Evolutionary conservation across 2,113 vertebrate species (phyloP).

Genomic region (Crotalus viridis): DNA sequence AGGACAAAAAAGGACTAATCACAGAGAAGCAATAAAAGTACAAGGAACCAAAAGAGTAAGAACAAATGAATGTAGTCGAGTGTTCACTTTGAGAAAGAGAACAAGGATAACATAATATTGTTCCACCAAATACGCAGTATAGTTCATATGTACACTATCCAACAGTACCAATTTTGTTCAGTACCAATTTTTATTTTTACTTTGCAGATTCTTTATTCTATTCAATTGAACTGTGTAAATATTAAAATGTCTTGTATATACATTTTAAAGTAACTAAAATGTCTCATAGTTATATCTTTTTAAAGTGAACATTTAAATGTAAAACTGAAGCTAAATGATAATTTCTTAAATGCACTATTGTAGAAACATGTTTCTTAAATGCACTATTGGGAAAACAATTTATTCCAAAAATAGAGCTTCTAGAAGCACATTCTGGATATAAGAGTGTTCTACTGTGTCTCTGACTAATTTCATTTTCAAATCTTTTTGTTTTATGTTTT

Average conservation of each 20-base stretch:
- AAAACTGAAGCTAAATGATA: conserved; percentile 18
- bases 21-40: conserved; percentile 63
- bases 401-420: conserved; percentile 42
- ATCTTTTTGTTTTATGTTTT: not conserved
- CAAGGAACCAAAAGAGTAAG: conserved; percentile 74
- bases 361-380: conserved; percentile 43
- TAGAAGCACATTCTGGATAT: conserved; percentile 32
- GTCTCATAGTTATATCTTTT: conserved; percentile 43
- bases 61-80: conserved; percentile 65
- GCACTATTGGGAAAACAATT: conserved; percentile 11
- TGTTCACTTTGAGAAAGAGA: conserved; percentile 79
- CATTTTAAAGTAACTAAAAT: conserved; percentile 55
- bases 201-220: not conserved
- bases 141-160: not conserved
- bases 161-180: not conserved
- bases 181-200: not conserved
- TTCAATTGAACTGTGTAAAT: conserved; percentile 54
- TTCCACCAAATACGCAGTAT: not conserved
- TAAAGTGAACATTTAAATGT: conserved; percentile 48
- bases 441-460: conserved; percentile 25
- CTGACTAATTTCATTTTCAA: conserved; percentile 45
- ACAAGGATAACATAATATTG: conserved; percentile 73
- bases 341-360: conserved; percentile 39
- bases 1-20: conserved; percentile 76
- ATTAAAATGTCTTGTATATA: conserved; percentile 56